Evolutionary conservation across 2,113 vertebrate genomes (phyloP).

Genomic region (Neopipo cinnamomea): DNA sequence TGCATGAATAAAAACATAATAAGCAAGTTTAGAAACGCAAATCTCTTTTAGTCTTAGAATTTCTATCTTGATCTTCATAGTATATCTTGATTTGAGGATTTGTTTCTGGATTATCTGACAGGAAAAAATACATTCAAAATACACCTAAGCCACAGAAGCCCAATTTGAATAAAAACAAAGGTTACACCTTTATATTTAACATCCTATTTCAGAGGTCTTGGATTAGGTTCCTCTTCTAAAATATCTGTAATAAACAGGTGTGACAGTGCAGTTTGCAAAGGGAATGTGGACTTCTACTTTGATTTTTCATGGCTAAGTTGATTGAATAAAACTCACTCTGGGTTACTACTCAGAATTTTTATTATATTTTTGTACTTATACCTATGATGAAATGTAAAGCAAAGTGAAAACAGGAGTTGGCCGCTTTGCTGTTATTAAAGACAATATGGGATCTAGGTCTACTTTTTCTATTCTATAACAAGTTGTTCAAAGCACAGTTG

Average conservation of each 20-base stretch:
- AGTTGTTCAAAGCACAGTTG: not conserved
- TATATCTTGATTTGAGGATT: slow-evolving; percentile 41
- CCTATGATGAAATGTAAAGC: not conserved
- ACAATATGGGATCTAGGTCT: not conserved
- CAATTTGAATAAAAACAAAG: slow-evolving; percentile 45
- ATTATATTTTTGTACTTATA: not conserved
- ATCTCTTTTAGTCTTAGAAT: slow-evolving; percentile 62
- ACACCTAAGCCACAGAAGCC: slow-evolving; percentile 23
- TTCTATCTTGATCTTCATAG: slow-evolving; percentile 63
- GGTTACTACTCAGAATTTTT: not conserved
- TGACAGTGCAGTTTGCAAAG: slow-evolving; percentile 1
- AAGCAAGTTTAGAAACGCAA: slow-evolving; percentile 65
- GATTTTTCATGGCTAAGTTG: not conserved
- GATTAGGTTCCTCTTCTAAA: not conserved
- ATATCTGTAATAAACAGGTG: not conserved
- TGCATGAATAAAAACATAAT: slow-evolving; percentile 72
- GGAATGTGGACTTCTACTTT: slow-evolving; percentile 8
- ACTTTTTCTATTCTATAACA: not conserved
- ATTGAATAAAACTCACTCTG: not conserved
- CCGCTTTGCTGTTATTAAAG: not conserved
- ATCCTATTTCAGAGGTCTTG: not conserved
- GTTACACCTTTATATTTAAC: slow-evolving; percentile 46
- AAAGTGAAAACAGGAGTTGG: not conserved
- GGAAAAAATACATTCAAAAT: slow-evolving; percentile 46
- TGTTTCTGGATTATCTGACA: slow-evolving; percentile 54